phyloP scores from a whole-genome alignment of 1,140 invertebrate genomes.

The Aradophagus sp. region DNA sequence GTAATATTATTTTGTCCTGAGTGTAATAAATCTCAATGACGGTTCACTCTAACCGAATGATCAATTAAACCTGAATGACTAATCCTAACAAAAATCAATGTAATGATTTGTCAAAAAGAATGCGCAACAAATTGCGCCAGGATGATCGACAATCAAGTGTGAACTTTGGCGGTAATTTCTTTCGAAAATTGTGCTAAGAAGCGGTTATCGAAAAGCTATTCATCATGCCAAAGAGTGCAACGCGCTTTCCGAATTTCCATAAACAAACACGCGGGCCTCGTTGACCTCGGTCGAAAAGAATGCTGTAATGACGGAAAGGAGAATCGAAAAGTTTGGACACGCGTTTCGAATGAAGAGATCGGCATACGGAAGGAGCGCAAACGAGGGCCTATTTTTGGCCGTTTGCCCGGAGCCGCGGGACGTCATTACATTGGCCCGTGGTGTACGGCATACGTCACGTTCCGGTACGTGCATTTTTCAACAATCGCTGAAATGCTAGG shows the following conservation, averaged over 20 bases:
- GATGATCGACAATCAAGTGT: no score
- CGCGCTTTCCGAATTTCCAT: slow-evolving; percentile 9
- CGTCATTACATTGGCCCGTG: slow-evolving; percentile 32
- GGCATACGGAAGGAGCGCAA: slow-evolving; percentile 21
- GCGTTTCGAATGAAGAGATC: slow-evolving; percentile 45
- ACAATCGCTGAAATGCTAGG: slow-evolving; percentile 3
- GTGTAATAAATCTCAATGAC: no score
- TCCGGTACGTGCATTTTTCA: slow-evolving; percentile 3
- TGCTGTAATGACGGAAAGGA: slow-evolving; percentile 23
- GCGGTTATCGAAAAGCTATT: not conserved
- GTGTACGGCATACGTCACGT: slow-evolving; percentile 9
- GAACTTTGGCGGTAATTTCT: no score
- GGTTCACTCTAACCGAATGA: no score
- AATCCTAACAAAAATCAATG: no score
- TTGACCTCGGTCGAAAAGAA: slow-evolving; percentile 13
- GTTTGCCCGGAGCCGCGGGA: slow-evolving; percentile 27
- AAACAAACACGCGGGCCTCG: slow-evolving; percentile 16
- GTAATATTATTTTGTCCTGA: no score
- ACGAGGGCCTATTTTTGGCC: slow-evolving; percentile 41
- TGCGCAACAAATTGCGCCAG: no score
- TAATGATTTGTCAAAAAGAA: no score
- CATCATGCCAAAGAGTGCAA: not conserved
- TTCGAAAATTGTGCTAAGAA: no score
- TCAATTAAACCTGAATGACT: no score
- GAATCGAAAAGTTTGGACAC: slow-evolving; percentile 27